Evolutionary conservation across 2,888 invertebrate genomes (phyloP).

Genomic region (Pemphredon lugubris): DNA sequence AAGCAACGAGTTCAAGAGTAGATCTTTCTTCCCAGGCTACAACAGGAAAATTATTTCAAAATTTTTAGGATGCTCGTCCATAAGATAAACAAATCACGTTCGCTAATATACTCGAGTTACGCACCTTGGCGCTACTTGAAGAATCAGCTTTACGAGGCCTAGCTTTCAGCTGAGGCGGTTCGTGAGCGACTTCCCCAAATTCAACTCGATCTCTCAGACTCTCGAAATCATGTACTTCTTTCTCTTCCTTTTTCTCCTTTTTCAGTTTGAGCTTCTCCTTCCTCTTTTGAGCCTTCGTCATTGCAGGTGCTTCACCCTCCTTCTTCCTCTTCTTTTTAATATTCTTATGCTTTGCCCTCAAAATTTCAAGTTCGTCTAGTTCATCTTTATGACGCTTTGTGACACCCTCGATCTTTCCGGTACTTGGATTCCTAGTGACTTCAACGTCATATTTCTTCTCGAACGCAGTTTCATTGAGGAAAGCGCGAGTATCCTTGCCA

Average conservation of each 20-base stretch:
- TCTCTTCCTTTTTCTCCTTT: slow-evolving; percentile 80
- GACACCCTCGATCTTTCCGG: slow-evolving; percentile 81
- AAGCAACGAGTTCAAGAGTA: slow-evolving; percentile 84
- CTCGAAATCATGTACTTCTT: slow-evolving; percentile 81
- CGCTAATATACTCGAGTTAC: slow-evolving; percentile 1
- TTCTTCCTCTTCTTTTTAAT: slow-evolving; percentile 76
- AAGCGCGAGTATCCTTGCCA: slow-evolving; percentile 84
- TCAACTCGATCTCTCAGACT: slow-evolving; percentile 84
- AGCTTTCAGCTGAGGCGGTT: slow-evolving; percentile 85
- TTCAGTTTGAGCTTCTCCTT: slow-evolving; percentile 82
- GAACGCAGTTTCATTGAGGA: slow-evolving; percentile 84
- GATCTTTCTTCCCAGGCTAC: slow-evolving; percentile 85
- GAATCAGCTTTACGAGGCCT: slow-evolving; percentile 82
- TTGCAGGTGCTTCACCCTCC: slow-evolving; percentile 64
- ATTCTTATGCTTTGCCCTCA: slow-evolving; percentile 77
- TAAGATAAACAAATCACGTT: slow-evolving; percentile 9
- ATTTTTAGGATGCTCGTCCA: too few species aligned
- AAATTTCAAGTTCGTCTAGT: slow-evolving; percentile 82
- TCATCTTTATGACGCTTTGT: slow-evolving; percentile 83
- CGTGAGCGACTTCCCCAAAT: slow-evolving; percentile 90
- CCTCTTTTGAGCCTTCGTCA: slow-evolving; percentile 83
- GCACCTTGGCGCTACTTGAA: slow-evolving; percentile 79
- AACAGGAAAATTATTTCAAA: too few species aligned
- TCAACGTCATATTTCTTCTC: slow-evolving; percentile 85
- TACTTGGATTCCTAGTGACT: slow-evolving; percentile 82